These are phyloP conservation scores for Hypomesus transpacificus DNA, from an alignment of 2,113 vertebrate species.

Conservation along the genomic window DNA sequence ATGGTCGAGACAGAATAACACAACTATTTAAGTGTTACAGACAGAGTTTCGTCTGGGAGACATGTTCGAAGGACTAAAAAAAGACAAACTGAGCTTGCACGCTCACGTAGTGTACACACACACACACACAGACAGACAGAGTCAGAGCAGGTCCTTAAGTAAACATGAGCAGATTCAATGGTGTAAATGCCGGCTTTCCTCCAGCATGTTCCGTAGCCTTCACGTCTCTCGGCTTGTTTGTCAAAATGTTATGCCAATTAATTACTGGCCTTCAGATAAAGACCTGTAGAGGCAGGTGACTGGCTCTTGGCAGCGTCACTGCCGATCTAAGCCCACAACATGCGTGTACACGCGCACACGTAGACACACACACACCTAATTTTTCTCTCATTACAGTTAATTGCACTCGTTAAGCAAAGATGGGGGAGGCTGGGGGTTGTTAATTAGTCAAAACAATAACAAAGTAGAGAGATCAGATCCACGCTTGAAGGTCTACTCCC, in stretches of 20 bases:
- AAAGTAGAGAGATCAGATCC: conserved; percentile 29
- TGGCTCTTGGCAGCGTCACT: conserved; percentile 8
- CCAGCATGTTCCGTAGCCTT: background rate
- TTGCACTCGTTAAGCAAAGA: conserved; percentile 22
- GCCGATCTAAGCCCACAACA: conserved; percentile 2
- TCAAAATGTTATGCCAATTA: conserved; percentile 17
- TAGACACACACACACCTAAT: background rate
- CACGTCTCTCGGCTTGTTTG: background rate
- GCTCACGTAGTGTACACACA: background rate
- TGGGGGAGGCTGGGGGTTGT: conserved; percentile 7
- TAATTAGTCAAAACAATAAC: conserved; percentile 49
- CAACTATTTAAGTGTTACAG: conserved; percentile 29
- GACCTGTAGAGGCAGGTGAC: conserved; percentile 24
- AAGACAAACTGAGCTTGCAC: background rate
- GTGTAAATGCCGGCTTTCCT: background rate
- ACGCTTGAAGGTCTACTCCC: conserved; percentile 18
- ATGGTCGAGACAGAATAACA: conserved; percentile 29
- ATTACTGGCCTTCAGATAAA: background rate
- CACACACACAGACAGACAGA: background rate
- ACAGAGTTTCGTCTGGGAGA: conserved; percentile 21
- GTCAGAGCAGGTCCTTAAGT: background rate
- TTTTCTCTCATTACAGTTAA: conserved; percentile 33
- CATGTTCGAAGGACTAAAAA: conserved; percentile 5
- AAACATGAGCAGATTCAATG: background rate
- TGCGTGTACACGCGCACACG: background rate